Evolutionary conservation across 1,140 invertebrate genomes (phyloP).

Genomic region (Daktulosphaira vitifoliae): DNA sequence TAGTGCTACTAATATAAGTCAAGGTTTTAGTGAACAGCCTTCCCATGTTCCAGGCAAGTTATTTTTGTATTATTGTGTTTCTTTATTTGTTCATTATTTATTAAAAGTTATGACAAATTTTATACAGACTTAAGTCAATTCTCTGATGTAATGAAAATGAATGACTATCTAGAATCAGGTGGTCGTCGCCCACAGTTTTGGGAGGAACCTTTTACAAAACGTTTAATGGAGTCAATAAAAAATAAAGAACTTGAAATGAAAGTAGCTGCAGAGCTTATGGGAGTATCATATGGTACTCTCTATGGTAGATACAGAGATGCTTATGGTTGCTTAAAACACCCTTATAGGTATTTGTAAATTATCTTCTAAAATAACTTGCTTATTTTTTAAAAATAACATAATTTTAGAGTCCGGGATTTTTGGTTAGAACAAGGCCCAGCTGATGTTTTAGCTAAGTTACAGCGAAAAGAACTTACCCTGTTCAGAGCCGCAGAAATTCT

Average conservation of each 20-base stretch:
- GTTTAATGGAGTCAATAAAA: conserved; percentile 79
- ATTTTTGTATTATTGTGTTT: not conserved
- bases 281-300: conserved; percentile 79
- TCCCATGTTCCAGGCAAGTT: conserved; percentile 15
- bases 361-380: conserved; percentile 23
- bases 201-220: conserved; percentile 73
- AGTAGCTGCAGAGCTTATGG: conserved; percentile 75
- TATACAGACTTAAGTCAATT: conserved; percentile 45
- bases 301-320: conserved; percentile 79
- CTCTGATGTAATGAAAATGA: conserved; percentile 75
- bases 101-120: not conserved
- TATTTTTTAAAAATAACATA: no score
- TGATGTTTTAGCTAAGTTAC: conserved; percentile 58
- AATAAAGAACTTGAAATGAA: conserved; percentile 89
- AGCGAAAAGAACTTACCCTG: conserved; percentile 59
- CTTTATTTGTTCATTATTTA: not conserved
- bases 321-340: conserved; percentile 73
- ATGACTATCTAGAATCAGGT: conserved; percentile 70
- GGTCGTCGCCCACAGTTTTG: conserved; percentile 80
- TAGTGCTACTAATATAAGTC: not conserved
- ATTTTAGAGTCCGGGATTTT: conserved; percentile 60
- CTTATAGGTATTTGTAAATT: conserved; percentile 55
- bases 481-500: conserved; percentile 62
- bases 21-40: conserved; percentile 9
- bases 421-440: conserved; percentile 65